Conservation (phyloP, 2,888 invertebrate species). For the Liopterus haemorrhoidalis region DNA sequence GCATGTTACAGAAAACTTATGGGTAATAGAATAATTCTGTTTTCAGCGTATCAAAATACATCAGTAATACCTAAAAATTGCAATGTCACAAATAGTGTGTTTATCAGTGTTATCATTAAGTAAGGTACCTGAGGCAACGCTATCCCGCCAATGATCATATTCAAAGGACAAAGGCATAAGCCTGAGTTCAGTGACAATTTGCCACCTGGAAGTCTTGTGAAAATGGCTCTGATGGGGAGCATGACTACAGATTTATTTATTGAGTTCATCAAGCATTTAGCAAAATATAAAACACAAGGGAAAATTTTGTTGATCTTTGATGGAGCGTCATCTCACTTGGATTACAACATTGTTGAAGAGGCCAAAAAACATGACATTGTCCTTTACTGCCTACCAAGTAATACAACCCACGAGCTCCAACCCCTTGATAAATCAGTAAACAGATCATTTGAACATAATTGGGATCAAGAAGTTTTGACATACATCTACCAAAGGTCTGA, state of each 20-base stretch:
- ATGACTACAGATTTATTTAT: slow-evolving; percentile 25
- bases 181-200: slow-evolving; percentile 23
- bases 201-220: slow-evolving; percentile 19
- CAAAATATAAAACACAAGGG: slow-evolving; percentile 31
- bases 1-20: too few relatives aligned
- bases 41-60: too few relatives aligned
- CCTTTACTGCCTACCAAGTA: slow-evolving; percentile 38
- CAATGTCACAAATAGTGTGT: too few relatives aligned
- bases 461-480: too few relatives aligned
- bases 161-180: slow-evolving; percentile 18
- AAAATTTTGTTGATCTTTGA: slow-evolving; percentile 35
- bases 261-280: slow-evolving; percentile 33
- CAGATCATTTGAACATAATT: too few relatives aligned
- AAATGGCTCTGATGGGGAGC: slow-evolving; percentile 26
- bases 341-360: slow-evolving; percentile 35
- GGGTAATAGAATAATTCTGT: too few relatives aligned
- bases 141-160: slow-evolving; percentile 24
- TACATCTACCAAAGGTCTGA: too few relatives aligned
- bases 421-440: slow-evolving; percentile 40
- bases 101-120: too few relatives aligned
- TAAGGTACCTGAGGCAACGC: too few relatives aligned
- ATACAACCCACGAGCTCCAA: slow-evolving; percentile 41
- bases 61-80: too few relatives aligned
- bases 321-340: slow-evolving; percentile 36
- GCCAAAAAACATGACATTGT: slow-evolving; percentile 35